These are phyloP conservation scores for Willisornis vidua DNA, from an alignment of 2,113 vertebrate species.

Conservation along the genomic window DNA sequence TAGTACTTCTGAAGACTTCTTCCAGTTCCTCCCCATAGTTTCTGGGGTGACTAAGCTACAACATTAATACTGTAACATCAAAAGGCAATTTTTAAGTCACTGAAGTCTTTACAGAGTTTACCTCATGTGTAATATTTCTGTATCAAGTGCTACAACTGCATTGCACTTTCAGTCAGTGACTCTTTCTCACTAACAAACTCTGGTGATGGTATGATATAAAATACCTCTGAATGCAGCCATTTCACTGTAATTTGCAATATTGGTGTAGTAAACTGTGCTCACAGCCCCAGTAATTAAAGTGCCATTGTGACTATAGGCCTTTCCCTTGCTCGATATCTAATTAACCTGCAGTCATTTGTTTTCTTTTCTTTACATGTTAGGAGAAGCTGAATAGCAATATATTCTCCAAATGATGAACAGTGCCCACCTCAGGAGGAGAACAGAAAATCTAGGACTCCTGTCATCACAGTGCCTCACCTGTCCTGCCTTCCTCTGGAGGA, in stretches of 20 bases:
- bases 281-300: not conserved
- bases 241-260: not conserved
- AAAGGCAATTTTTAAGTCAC: not conserved
- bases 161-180: not conserved
- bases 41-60: not conserved
- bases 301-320: not conserved
- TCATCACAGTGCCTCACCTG: not conserved
- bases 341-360: not conserved
- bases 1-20: not conserved
- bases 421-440: not conserved
- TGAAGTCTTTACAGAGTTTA: not conserved
- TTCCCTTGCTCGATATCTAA: not conserved
- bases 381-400: not conserved
- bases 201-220: not conserved
- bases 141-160: not conserved
- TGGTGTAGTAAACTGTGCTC: not conserved
- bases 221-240: not conserved
- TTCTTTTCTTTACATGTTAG: not conserved
- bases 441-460: not conserved
- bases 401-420: not conserved
- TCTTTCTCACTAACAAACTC: not conserved
- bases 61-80: not conserved
- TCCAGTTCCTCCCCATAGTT: not conserved
- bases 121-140: not conserved
- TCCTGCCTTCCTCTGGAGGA: not conserved